phyloP scores from a whole-genome alignment of 2,888 invertebrate species.

The Vesta saturnalis region DNA sequence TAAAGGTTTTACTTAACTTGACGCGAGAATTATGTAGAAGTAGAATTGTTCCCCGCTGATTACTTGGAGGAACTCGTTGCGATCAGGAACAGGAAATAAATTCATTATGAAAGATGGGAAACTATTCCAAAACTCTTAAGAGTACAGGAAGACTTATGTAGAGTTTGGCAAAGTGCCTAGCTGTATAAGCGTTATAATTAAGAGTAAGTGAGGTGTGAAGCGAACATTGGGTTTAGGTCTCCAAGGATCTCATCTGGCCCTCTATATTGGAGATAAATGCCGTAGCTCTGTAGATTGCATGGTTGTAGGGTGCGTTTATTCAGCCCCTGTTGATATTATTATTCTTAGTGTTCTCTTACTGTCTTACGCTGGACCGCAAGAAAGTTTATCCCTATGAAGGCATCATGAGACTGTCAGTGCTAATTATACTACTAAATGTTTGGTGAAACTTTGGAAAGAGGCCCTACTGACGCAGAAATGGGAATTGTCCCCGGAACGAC shows the following conservation, averaged over 20 bases:
- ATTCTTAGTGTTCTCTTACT: constrained; percentile 28
- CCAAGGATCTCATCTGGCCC: constrained; percentile 56
- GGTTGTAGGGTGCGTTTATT: constrained; percentile 34
- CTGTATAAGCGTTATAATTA: constrained; percentile 57
- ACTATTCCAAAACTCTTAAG: constrained; percentile 36
- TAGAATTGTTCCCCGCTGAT: constrained; percentile 20
- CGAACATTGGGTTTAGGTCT: constrained; percentile 55
- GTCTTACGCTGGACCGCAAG: constrained; percentile 38
- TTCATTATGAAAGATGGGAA: constrained; percentile 30
- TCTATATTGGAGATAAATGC: constrained; percentile 51
- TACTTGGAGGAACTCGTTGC: constrained; percentile 11
- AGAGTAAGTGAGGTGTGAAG: constrained; percentile 61
- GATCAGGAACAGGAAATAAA: constrained; percentile 31
- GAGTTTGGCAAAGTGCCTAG: constrained; percentile 40
- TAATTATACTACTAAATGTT: constrained; percentile 40
- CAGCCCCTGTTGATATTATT: constrained; percentile 30
- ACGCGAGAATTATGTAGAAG: constrained; percentile 17
- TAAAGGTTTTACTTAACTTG: constrained; percentile 6
- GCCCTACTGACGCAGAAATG: constrained; percentile 16
- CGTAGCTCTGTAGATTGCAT: constrained; percentile 41
- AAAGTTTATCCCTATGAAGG: constrained; percentile 28
- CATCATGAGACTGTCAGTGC: constrained; percentile 31
- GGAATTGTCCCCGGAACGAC: constrained; percentile 16
- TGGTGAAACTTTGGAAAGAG: constrained; percentile 26
- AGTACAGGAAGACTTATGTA: constrained; percentile 37